A percentile compares a stretch with the other conserved stretches of the same genome.
Conservation (phyloP, 2,797 vertebrate genomes). For the Anguilla marmorata region DNA sequence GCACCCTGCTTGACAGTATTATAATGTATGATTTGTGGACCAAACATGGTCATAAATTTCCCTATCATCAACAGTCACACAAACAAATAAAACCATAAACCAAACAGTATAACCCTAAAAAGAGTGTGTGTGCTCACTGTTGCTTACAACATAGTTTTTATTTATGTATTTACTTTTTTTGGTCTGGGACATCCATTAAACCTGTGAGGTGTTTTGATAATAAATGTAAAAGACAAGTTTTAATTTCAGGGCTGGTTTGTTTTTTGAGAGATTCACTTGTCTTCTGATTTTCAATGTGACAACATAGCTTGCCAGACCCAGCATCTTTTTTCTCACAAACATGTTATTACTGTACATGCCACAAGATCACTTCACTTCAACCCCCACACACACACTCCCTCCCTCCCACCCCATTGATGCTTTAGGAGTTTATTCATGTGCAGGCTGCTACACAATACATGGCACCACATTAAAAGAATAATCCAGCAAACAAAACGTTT, state of each 20-base stretch:
- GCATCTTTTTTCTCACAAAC: background rate
- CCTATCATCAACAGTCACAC: too few relatives aligned
- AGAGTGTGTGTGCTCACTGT: too few relatives aligned
- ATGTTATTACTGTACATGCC: background rate
- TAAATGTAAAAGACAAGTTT: slow-evolving; percentile 6
- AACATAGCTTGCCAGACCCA: background rate
- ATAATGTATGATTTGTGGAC: too few relatives aligned
- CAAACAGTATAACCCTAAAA: too few relatives aligned
- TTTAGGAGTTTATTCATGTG: background rate
- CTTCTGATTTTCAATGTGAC: background rate
- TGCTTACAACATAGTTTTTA: too few relatives aligned
- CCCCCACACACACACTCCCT: too few relatives aligned
- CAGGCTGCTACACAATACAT: background rate
- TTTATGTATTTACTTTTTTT: background rate
- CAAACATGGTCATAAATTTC: too few relatives aligned
- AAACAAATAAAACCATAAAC: too few relatives aligned
- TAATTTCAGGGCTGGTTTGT: slow-evolving; percentile 33
- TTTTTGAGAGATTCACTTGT: slow-evolving; percentile 25
- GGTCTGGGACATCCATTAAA: slow-evolving; percentile 15
- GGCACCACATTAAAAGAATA: background rate
- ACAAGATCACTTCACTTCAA: background rate
- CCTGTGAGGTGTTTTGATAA: background rate
- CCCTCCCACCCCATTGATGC: too few relatives aligned
- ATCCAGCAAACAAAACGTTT: background rate
- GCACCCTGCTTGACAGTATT: too few relatives aligned